These are phyloP conservation scores for Dromius quadrimaculatus DNA, from an alignment of 2,888 invertebrate genomes.

Conservation along the genomic window DNA sequence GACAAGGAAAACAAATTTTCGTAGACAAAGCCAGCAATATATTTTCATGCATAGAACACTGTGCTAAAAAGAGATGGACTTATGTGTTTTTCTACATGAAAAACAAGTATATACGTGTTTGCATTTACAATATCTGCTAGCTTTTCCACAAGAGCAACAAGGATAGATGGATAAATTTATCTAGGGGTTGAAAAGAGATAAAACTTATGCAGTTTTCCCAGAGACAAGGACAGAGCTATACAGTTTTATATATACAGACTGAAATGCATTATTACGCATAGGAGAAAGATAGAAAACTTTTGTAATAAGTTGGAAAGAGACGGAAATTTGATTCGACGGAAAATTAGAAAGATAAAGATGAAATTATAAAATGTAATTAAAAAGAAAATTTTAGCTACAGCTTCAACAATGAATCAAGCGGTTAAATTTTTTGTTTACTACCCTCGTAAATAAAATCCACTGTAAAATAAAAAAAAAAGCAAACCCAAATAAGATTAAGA, in stretches of 20 bases:
- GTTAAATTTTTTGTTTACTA: too few relatives aligned
- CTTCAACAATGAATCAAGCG: too few relatives aligned
- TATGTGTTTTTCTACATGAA: constrained; percentile 41
- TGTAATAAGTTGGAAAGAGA: neutral
- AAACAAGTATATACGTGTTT: constrained; percentile 31
- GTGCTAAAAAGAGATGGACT: constrained; percentile 17
- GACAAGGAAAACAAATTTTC: constrained; percentile 30
- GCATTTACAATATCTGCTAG: constrained; percentile 42
- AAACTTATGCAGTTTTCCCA: neutral
- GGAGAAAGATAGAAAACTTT: constrained; percentile 1
- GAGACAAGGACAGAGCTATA: constrained; percentile 26
- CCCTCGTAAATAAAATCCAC: too few relatives aligned
- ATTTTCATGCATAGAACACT: constrained; percentile 11
- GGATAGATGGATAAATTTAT: constrained; percentile 1
- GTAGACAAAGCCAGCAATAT: constrained; percentile 3
- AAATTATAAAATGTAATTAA: constrained; percentile 35
- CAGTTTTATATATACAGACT: constrained; percentile 21
- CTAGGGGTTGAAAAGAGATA: constrained; percentile 6
- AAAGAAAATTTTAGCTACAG: neutral
- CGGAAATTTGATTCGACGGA: constrained; percentile 29
- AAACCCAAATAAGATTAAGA: too few relatives aligned
- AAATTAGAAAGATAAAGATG: constrained; percentile 26
- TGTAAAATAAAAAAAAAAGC: too few relatives aligned
- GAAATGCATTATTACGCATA: constrained; percentile 37
- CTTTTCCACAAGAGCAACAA: neutral